phyloP scores from a whole-genome alignment of 2,888 invertebrate genomes.

The Theretra japonica region DNA sequence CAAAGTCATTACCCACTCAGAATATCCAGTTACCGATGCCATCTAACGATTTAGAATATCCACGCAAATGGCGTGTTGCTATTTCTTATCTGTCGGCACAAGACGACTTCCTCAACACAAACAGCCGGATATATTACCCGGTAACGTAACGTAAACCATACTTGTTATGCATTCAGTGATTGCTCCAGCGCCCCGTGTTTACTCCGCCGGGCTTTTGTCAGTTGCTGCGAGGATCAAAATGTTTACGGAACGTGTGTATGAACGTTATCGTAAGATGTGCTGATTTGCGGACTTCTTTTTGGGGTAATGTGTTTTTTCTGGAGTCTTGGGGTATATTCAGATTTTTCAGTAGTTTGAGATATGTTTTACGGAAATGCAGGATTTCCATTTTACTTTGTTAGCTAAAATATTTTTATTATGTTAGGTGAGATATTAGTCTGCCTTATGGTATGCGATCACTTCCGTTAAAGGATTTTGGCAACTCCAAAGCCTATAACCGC shows the following conservation, averaged over 20 bases:
- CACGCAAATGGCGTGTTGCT: slow-evolving; percentile 12
- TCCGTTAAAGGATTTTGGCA: too few species aligned
- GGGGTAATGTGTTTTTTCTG: slow-evolving; percentile 7
- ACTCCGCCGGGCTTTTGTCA: slow-evolving; percentile 50
- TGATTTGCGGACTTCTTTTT: slow-evolving; percentile 35
- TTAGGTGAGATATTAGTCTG: too few species aligned
- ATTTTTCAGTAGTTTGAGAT: too few species aligned
- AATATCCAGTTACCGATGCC: not conserved
- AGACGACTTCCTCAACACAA: slow-evolving; percentile 29
- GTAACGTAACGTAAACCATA: slow-evolving; percentile 39
- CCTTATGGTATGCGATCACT: too few species aligned
- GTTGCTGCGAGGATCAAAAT: slow-evolving; percentile 48
- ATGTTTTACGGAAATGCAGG: too few species aligned
- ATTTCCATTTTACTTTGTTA: too few species aligned
- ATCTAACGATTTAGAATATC: slow-evolving; percentile 19
- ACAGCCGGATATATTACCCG: slow-evolving; percentile 32
- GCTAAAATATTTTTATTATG: too few species aligned
- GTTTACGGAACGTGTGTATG: slow-evolving; percentile 46
- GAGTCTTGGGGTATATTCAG: not conserved
- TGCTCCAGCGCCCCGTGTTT: slow-evolving; percentile 46
- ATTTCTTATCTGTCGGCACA: slow-evolving; percentile 20
- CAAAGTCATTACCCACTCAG: not conserved
- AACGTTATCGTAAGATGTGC: slow-evolving; percentile 47
- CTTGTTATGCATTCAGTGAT: slow-evolving; percentile 57
- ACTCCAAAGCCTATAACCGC: too few species aligned